Evolutionary conservation across 2,888 invertebrate species (phyloP), one percentile per base, ranked within the genome.

Genomic region (Drosophila nr. medialis): DNA sequence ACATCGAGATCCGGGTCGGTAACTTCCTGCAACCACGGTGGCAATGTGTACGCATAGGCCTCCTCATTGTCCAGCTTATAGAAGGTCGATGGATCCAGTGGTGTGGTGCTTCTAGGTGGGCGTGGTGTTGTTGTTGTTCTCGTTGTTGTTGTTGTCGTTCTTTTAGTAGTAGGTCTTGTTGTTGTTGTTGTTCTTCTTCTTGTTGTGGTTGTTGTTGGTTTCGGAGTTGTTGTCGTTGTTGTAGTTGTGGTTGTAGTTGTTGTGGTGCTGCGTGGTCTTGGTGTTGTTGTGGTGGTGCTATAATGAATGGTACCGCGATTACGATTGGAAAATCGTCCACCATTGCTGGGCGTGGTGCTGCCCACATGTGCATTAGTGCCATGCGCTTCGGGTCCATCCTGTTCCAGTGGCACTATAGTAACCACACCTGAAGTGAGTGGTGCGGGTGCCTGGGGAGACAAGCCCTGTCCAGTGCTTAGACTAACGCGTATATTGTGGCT

Each of bases 1-100:
- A 92, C 91, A 71, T 92, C 93, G 29, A 92, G 65, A 30, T 92
- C 92, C 0, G 93, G 91, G 75, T 92, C 93, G 61, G 92, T 92
- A 0, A 90, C 84, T 51, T 89, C 93, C 38, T 89, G 87, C 40
- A 92, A 58, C 92, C 92, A 92, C 2, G 92, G 80, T 6, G 92
- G 92, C 50, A 92, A 56, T 0, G 92, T 90, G 40, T 90, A 89
- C 0, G 92, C 91, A 49, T 92, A 89, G 0, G 80, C 86, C 48
- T 86, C 83, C 59, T 89, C 91, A 18, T 82, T 78, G 0, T 70
- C 72, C n/a, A 93, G 78, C 49, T 75, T 81, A 50, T 83, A 91
- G 61, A 88, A 90, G 18, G 75, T 84, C 2, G 89, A 74, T 1
- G 89, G 79, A 66, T 91, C 88, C 64, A 83, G 36, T 0, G 84